Conservation (phyloP, 2,888 invertebrate genomes). For the Octodonta nipae region DNA sequence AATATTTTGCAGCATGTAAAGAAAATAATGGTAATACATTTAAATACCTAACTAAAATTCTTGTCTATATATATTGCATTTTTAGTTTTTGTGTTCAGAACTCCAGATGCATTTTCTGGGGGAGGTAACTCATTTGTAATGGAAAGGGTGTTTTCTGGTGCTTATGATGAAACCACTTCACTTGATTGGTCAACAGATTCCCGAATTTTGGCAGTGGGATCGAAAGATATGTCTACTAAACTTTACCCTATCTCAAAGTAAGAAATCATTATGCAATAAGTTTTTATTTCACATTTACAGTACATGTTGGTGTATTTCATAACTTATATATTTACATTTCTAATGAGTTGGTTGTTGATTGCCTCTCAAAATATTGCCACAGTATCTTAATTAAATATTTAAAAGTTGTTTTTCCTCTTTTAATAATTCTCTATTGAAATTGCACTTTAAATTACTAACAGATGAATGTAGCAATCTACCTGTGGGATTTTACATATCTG, state of each 20-base stretch:
- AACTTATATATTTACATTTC: background rate
- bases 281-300: too few relatives aligned
- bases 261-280: constrained; percentile 11
- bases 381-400: too few relatives aligned
- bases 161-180: constrained; percentile 71
- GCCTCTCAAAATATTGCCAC: too few relatives aligned
- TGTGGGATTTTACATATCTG: too few relatives aligned
- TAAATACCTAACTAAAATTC: background rate
- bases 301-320: too few relatives aligned
- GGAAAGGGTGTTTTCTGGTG: constrained; percentile 67
- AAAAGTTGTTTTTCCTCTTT: too few relatives aligned
- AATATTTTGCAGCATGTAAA: constrained; percentile 81
- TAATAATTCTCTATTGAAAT: too few relatives aligned
- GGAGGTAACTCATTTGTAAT: constrained; percentile 81
- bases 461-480: too few relatives aligned
- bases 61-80: constrained; percentile 8
- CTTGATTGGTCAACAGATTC: constrained; percentile 91
- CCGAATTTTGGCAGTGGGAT: constrained; percentile 74
- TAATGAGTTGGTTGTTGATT: background rate
- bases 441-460: too few relatives aligned
- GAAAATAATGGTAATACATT: constrained; percentile 62
- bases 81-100: constrained; percentile 70
- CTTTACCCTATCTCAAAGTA: constrained; percentile 64
- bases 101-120: constrained; percentile 66
- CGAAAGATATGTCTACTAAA: constrained; percentile 77